Evolutionary conservation across 1,140 invertebrate genomes (phyloP).

Genomic region (Ostrea edulis): DNA sequence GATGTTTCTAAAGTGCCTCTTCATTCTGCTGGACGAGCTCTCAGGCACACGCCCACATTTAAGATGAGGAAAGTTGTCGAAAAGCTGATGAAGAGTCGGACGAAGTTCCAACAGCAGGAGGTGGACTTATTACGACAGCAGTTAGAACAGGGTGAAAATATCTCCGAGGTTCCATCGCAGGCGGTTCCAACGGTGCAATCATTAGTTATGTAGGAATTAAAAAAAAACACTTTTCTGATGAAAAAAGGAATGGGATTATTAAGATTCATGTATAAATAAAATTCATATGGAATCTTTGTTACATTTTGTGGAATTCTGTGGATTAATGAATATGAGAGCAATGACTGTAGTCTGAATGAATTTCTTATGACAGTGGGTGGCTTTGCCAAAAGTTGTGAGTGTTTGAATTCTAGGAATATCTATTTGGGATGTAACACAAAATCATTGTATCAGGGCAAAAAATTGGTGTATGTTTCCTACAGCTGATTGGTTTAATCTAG

Average conservation of each 20-base stretch:
- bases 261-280: too few species aligned
- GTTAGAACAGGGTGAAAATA: conserved; percentile 37
- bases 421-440: not conserved
- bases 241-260: not conserved
- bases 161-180: not conserved
- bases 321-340: not conserved
- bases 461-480: not conserved
- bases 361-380: not conserved
- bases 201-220: not conserved
- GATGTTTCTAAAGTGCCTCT: conserved; percentile 65
- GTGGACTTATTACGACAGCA: conserved; percentile 68
- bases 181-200: not conserved
- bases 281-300: not conserved
- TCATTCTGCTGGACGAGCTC: conserved; percentile 67
- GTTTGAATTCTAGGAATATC: not conserved
- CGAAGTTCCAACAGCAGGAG: conserved; percentile 71
- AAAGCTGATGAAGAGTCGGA: conserved; percentile 68
- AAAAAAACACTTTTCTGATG: not conserved
- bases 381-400: not conserved
- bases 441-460: not conserved
- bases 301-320: not conserved
- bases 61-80: conserved; percentile 74
- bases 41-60: conserved; percentile 74
- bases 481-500: not conserved
- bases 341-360: not conserved